Evolutionary conservation across 2,888 invertebrate genomes (phyloP), one percentile per base, ranked within the genome.

Genomic region (Rhagium mordax): DNA sequence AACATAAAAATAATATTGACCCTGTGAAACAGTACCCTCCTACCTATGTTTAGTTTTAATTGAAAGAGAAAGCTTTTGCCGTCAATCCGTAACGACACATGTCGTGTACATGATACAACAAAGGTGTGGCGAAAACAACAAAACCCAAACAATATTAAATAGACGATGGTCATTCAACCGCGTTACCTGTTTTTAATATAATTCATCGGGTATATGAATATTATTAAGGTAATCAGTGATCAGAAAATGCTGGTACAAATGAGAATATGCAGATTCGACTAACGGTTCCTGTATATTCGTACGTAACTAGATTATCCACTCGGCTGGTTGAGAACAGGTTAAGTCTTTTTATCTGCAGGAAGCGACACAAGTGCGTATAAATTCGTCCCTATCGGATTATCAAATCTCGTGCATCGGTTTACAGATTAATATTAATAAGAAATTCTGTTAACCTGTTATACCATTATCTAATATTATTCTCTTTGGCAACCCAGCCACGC

Each of bases 51-150:
- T 55, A 27, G 55, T 55, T 55, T 21, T 55, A 24, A 21, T 24
- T 13, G 41, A 41, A 41, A 55, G 55, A 55, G 55, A 55, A 55
- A 55, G 55, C 27, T 55, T 27, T 55, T 55, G 6, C 21, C 21
- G 1, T 15, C 15, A 55, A 55, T 55, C 6, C n/a, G n/a, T 55
- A n/a, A 55, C 15, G 55, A 15, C 24, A 7, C 15, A 1, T 2
- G 15, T 24, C 27, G 15, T 27, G 27, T 15, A 55, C 55, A 55
- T 21, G n/a, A 24, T 15, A 16, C 15, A 55, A 55, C 15, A 20
- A 27, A 27, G 55, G 55, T 27, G 20, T 21, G 55, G 55, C 55
- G 13, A 55, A 55, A 55, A 55, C 24, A n/a, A n/a, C 24, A 55
- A 1, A 41, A n/a, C 41, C 24, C n/a, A 10, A 24, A 55, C 24